Evolutionary conservation across 1,140 invertebrate genomes (phyloP).

Genomic region (Drosophila funebris): DNA sequence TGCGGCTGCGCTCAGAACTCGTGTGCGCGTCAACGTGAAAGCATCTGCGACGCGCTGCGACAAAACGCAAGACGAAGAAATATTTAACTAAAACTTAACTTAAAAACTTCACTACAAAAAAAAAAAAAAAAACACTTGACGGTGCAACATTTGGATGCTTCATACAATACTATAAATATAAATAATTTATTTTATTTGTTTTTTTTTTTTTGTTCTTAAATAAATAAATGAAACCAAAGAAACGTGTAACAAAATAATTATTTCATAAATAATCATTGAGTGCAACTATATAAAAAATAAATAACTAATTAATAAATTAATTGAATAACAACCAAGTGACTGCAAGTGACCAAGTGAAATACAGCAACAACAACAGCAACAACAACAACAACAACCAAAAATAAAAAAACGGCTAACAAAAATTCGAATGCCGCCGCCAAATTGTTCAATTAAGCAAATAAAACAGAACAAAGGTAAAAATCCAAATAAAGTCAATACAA

Average conservation of each 20-base stretch:
- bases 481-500: slow-evolving; percentile 2
- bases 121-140: slow-evolving; percentile 29
- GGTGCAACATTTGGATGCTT: slow-evolving; percentile 19
- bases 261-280: slow-evolving; percentile 37
- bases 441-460: slow-evolving; percentile 27
- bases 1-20: slow-evolving; percentile 72
- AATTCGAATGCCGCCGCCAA: slow-evolving; percentile 50
- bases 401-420: slow-evolving; percentile 24
- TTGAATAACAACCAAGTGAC: slow-evolving; percentile 25
- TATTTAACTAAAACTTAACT: slow-evolving; percentile 2
- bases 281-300: slow-evolving; percentile 24
- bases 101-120: slow-evolving; percentile 2
- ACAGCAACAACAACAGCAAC: slow-evolving; percentile 1
- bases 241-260: slow-evolving; percentile 41
- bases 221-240: slow-evolving; percentile 43
- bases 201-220: slow-evolving; percentile 48
- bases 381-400: slow-evolving; percentile 14
- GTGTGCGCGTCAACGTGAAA: slow-evolving; percentile 73
- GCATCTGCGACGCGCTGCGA: slow-evolving; percentile 63
- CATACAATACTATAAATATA: slow-evolving; percentile 12
- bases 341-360: slow-evolving; percentile 39
- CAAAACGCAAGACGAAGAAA: slow-evolving; percentile 13
- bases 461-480: slow-evolving; percentile 43
- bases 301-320: slow-evolving; percentile 10
- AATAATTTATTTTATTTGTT: slow-evolving; percentile 45